phyloP scores from a whole-genome alignment of 2,888 invertebrate species.

The Celastrina argiolus region DNA sequence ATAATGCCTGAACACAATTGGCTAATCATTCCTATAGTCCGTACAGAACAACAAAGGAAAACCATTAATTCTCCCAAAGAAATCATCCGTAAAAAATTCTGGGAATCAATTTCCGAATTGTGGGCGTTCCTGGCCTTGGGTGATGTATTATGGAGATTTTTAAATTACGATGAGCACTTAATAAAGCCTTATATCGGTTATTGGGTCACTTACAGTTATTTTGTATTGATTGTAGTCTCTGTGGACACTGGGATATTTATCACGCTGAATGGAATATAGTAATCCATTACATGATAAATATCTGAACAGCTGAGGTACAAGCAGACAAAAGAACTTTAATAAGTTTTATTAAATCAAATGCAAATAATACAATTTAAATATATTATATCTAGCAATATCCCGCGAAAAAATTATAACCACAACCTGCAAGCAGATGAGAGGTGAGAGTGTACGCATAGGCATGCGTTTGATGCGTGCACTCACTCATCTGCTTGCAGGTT shows the following conservation, averaged over 20 bases:
- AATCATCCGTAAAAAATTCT: not conserved
- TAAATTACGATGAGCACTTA: conserved; percentile 15
- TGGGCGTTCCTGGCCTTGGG: conserved; percentile 14
- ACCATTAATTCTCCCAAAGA: not conserved
- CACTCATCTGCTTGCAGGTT: too few species aligned
- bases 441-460: too few species aligned
- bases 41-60: not conserved
- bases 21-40: not conserved
- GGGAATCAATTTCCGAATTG: conserved; percentile 15
- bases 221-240: conserved; percentile 5
- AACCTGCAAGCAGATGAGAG: too few species aligned
- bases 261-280: not conserved
- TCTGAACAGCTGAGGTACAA: not conserved
- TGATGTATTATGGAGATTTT: conserved; percentile 13
- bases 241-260: not conserved
- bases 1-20: not conserved
- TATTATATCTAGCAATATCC: too few species aligned
- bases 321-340: not conserved
- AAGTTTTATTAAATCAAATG: not conserved
- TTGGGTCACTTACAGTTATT: conserved; percentile 14
- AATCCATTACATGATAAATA: conserved; percentile 3
- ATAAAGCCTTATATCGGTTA: conserved; percentile 18
- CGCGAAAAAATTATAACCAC: too few species aligned
- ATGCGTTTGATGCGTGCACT: too few species aligned
- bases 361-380: too few species aligned